Conservation (phyloP, 2,888 invertebrate genomes). For the Tetrapedia diversipes region DNA sequence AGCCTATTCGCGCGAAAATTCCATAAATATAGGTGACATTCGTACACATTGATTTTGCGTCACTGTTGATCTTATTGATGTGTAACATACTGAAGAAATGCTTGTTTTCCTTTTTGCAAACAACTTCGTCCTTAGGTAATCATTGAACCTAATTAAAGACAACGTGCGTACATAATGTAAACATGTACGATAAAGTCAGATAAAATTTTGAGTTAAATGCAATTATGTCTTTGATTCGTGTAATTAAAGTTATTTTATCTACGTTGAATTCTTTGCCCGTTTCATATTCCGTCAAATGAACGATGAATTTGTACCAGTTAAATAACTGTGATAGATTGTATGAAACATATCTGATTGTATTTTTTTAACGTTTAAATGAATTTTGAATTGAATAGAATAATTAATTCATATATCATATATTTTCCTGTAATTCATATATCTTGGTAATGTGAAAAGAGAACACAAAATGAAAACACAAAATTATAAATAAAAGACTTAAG, state of each 20-base stretch:
- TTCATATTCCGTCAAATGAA: neutral
- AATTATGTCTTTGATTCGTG: slow-evolving; percentile 7
- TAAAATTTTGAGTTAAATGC: slow-evolving; percentile 14
- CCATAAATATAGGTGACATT: slow-evolving; percentile 16
- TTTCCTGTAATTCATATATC: neutral
- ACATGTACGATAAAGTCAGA: neutral
- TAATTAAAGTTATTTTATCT: neutral
- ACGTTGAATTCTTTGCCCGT: neutral
- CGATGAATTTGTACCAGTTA: neutral
- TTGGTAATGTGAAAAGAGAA: slow-evolving; percentile 8
- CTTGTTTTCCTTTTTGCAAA: neutral
- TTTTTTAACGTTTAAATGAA: neutral
- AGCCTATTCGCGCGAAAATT: slow-evolving; percentile 21
- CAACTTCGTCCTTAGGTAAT: slow-evolving; percentile 20
- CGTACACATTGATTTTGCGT: neutral
- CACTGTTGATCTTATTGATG: neutral
- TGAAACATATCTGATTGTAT: neutral
- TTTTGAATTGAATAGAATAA: neutral
- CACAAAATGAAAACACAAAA: neutral
- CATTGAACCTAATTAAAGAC: slow-evolving; percentile 31
- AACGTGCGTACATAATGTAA: neutral
- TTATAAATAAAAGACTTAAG: neutral
- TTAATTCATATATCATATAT: neutral
- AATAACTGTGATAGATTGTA: neutral
- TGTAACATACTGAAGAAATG: neutral